Base-by-base conservation (phyloP, 2,888 invertebrate genomes). In the Thymelicus lineola region DNA sequence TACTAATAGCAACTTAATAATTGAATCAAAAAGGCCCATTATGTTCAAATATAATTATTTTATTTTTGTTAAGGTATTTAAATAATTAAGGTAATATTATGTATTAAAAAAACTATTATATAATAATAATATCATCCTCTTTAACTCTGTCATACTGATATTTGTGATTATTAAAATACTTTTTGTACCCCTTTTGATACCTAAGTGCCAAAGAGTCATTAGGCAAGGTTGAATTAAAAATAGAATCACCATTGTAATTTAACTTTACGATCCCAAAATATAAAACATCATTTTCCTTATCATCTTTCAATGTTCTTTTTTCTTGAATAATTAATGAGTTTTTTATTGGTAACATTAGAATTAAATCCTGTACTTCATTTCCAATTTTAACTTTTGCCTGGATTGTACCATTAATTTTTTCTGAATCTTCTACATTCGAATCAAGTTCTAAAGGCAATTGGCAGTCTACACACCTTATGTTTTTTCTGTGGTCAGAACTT, bases 391-490 rank as follows among this genome's bases (percentile, higher is more conserved):
- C 89, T 79, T 93, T 93, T 0, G 91, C 88, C 78, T 93, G 93
- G n/a, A 93, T 88, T 0, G 89, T 89, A 0, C 92, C 93, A 70
- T 92, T 92, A 3, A 86, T 77, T 38, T 5, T 53, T 12, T 53
- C 20, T 0, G 75, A 75, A 0, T 74, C 46, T 28, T 72, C 61
- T 6, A 63, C 74, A 6, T 74, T 71, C 28, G 63, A 38, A 15
- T 10, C 75, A 28, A 9, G 77, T 75, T 81, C 72, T 76, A 89
- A 79, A 0, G 94, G 94, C 17, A 94, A 82, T 59, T 89, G 86
- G 67, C 95, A 95, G 75, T 94, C 89, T 0, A 88, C 86, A 75
- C 95, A 95, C 36, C 94, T 81, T 12, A 94, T 90, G 46, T 81
- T 87, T 9, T 93, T 89, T 42, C 88, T 85, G 48, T 87, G 82